These are phyloP conservation scores for Tenthredo livida DNA, from an alignment of 2,888 invertebrate species.

Conservation along the genomic window DNA sequence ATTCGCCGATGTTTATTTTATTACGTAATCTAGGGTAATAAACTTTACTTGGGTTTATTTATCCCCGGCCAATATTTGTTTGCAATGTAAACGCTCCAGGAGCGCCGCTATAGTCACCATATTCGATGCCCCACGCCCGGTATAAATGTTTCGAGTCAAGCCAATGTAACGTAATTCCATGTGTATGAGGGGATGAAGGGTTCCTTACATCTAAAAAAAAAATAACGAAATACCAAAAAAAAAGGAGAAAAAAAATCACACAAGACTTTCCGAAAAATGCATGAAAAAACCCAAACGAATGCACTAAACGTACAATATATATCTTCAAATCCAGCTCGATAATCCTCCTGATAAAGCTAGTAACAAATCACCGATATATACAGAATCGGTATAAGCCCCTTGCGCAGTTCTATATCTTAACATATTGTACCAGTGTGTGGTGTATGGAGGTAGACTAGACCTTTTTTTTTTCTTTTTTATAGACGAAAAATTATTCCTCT, in stretches of 20 bases:
- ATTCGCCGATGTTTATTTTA: conserved; percentile 54
- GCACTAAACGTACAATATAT: not conserved
- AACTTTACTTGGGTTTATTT: conserved; percentile 55
- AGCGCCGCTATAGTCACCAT: conserved; percentile 28
- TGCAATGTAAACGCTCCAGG: conserved; percentile 54
- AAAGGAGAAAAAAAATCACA: not conserved
- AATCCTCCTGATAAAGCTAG: conserved; percentile 16
- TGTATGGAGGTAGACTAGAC: not conserved
- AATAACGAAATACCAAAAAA: not conserved
- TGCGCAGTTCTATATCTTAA: not conserved
- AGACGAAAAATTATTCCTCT: not conserved
- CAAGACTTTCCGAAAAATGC: not conserved
- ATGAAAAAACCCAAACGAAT: not conserved
- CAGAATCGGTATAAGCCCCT: not conserved
- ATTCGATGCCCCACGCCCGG: not conserved
- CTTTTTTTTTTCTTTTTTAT: not conserved
- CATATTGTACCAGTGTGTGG: not conserved
- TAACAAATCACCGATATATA: conserved; percentile 17
- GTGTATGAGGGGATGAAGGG: not conserved
- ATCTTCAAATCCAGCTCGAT: not conserved
- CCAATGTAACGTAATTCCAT: not conserved
- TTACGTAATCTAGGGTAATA: conserved; percentile 56
- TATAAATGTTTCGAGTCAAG: not conserved
- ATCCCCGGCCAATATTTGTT: conserved; percentile 55
- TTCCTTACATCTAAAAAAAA: not conserved